These are phyloP conservation scores for Lamprologus sp. DNA, from an alignment of 2,113 vertebrate species.

Conservation along the genomic window DNA sequence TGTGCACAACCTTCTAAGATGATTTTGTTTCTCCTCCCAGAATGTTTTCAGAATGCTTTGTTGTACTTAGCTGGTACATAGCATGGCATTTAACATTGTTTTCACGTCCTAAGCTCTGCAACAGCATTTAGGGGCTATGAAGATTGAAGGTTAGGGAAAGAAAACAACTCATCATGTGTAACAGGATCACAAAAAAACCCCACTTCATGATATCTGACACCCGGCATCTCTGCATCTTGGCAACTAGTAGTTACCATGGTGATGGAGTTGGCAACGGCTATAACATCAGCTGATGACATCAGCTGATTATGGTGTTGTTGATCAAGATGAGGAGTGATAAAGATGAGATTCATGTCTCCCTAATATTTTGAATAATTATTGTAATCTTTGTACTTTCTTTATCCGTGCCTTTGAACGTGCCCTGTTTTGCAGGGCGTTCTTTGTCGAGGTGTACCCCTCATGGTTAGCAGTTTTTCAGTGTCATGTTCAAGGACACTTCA, in stretches of 20 bases:
- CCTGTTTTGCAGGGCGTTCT: not conserved
- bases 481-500: not conserved
- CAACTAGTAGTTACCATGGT: conserved; percentile 30
- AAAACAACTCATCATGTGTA: not conserved
- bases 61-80: not conserved
- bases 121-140: not conserved
- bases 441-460: not conserved
- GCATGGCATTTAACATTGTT: not conserved
- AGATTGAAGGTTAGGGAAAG: not conserved
- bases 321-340: not conserved
- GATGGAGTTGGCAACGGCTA: not conserved
- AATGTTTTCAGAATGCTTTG: not conserved
- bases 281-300: not conserved
- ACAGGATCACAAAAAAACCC: not conserved
- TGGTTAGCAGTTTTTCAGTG: not conserved
- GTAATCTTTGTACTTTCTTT: not conserved
- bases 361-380: not conserved
- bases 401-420: not conserved
- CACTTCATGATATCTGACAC: conserved; percentile 1
- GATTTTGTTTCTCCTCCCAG: not conserved
- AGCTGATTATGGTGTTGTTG: not conserved
- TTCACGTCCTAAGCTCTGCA: not conserved
- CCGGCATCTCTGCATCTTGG: not conserved
- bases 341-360: not conserved
- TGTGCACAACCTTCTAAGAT: not conserved